A percentile compares a stretch with the other conserved stretches of the same genome.
These are phyloP conservation scores for Rhinichthys klamathensis DNA, from an alignment of 2,113 vertebrate genomes.

Conservation along the genomic window DNA sequence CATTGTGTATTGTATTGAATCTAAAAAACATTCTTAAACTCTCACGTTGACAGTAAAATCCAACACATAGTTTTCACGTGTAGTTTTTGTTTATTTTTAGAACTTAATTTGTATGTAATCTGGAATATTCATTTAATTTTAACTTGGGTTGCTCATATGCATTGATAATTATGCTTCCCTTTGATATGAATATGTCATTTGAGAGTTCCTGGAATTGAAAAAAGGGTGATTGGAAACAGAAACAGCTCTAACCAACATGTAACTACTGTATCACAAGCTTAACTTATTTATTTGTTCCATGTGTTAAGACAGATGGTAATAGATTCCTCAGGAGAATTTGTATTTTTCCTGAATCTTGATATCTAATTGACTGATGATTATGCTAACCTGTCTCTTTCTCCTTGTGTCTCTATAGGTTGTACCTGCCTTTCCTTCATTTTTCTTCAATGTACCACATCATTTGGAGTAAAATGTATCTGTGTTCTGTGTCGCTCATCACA, in stretches of 20 bases:
- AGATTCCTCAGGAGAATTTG: background rate
- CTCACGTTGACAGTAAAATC: too few species aligned
- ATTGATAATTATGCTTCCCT: constrained; percentile 26
- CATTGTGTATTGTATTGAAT: too few species aligned
- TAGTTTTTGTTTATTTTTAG: too few species aligned
- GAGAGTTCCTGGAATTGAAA: constrained; percentile 72
- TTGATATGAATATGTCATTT: constrained; percentile 70
- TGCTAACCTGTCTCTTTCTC: constrained; percentile 67
- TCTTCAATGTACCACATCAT: constrained; percentile 35
- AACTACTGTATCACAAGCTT: background rate
- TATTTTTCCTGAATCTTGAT: background rate
- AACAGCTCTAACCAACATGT: constrained; percentile 14
- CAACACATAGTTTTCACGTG: too few species aligned
- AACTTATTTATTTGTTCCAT: constrained; percentile 2
- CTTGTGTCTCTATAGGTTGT: constrained; percentile 70
- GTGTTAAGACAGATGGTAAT: background rate
- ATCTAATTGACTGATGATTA: constrained; percentile 27
- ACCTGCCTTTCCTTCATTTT: constrained; percentile 41
- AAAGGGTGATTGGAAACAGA: constrained; percentile 30
- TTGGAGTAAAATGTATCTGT: constrained; percentile 56
- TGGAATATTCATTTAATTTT: too few species aligned
- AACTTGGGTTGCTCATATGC: too few species aligned
- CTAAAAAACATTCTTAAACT: too few species aligned
- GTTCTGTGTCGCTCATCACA: constrained; percentile 89
- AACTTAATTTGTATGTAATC: too few species aligned